Conservation (phyloP, 23 tunicate genomes). For the Clavelina lepadiformis region DNA sequence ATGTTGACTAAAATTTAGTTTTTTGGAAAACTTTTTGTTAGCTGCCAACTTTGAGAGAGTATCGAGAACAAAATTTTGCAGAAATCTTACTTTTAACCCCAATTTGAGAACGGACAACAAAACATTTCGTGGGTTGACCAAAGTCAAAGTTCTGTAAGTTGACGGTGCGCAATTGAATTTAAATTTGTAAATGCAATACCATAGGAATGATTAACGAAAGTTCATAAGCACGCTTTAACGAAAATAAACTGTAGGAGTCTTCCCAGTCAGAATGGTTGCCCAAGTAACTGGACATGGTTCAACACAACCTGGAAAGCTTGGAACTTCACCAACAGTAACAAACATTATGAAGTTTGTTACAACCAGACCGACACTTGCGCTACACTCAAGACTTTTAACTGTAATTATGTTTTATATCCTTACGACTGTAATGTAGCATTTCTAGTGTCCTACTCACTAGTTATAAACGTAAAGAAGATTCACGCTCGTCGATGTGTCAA, state of each 20-base stretch:
- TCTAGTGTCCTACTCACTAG: too few species aligned
- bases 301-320: background rate
- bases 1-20: background rate
- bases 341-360: background rate
- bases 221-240: background rate
- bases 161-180: too few species aligned
- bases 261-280: background rate
- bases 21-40: background rate
- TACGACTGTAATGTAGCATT: too few species aligned
- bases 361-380: slow-evolving; percentile 3
- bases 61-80: background rate
- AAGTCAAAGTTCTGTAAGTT: background rate
- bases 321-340: background rate
- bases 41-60: background rate
- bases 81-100: background rate
- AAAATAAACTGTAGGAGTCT: background rate
- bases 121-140: background rate
- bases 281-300: background rate
- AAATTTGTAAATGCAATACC: too few species aligned
- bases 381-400: background rate
- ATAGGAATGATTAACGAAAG: background rate
- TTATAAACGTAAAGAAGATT: too few species aligned
- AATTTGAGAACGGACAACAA: background rate
- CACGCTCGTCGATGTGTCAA: too few species aligned
- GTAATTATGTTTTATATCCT: too few species aligned